These are phyloP conservation scores for Atractosteus spatula DNA, from an alignment of 2,113 vertebrate genomes.

Conservation along the genomic window DNA sequence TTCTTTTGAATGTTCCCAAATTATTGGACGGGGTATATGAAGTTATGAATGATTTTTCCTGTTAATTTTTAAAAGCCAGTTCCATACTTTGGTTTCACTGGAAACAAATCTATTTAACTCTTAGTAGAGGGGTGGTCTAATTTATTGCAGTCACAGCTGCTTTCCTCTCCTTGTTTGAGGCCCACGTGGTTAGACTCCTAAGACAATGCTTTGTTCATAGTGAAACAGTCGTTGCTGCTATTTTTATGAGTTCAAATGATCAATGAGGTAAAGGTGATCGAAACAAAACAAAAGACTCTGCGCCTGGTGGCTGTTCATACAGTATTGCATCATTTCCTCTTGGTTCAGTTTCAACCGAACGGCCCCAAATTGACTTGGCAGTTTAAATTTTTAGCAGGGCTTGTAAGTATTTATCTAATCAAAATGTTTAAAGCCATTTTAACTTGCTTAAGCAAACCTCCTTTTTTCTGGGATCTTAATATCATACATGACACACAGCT, in stretches of 20 bases:
- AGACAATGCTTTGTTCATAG: constrained; percentile 31
- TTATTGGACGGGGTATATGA: background rate
- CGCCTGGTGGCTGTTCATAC: background rate
- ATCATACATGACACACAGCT: background rate
- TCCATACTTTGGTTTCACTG: background rate
- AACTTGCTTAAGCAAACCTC: constrained; percentile 7
- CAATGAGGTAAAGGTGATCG: constrained; percentile 7
- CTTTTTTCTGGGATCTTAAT: background rate
- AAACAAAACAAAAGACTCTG: constrained; percentile 3
- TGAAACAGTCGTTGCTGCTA: constrained; percentile 18
- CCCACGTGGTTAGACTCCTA: constrained; percentile 20
- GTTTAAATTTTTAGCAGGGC: constrained; percentile 20
- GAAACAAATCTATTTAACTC: constrained; percentile 10
- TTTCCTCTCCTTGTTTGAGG: constrained; percentile 12
- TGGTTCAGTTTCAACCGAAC: constrained; percentile 32
- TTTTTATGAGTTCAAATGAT: constrained; percentile 16
- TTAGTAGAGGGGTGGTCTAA: constrained; percentile 16
- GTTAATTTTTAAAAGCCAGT: background rate
- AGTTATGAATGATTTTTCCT: background rate
- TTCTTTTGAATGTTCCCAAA: too few relatives aligned
- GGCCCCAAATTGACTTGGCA: constrained; percentile 18
- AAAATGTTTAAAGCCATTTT: constrained; percentile 21
- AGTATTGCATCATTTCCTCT: constrained; percentile 26
- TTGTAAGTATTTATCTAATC: constrained; percentile 22
- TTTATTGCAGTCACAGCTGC: constrained; percentile 23